Evolutionary conservation across 2,797 vertebrate genomes (phyloP).

Genomic region (Pseudopleuronectes americanus): DNA sequence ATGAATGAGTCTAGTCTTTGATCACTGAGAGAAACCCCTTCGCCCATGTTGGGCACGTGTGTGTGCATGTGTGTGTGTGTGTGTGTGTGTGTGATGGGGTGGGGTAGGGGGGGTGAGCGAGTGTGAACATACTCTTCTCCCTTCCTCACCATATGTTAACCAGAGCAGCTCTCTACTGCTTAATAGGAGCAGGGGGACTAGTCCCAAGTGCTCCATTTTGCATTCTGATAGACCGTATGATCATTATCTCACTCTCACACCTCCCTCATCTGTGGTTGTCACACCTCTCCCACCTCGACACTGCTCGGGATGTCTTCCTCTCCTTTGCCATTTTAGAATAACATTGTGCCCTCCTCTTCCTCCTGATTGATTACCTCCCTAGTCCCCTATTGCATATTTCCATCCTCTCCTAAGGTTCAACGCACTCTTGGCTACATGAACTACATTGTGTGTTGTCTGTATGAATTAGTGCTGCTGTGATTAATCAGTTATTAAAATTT

Average conservation of each 20-base stretch:
- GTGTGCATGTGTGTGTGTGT: too few species aligned
- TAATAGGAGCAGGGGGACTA: constrained; percentile 47
- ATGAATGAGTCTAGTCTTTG: constrained; percentile 56
- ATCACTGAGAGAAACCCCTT: constrained; percentile 49
- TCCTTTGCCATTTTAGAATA: constrained; percentile 4
- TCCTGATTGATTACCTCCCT: background rate
- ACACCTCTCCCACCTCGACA: constrained; percentile 14
- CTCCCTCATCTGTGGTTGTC: constrained; percentile 43
- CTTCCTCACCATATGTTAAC: constrained; percentile 58
- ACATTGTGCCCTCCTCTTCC: constrained; percentile 2
- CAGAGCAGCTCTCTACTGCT: constrained; percentile 43
- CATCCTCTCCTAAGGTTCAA: background rate
- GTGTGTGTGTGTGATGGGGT: too few species aligned
- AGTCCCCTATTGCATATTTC: background rate
- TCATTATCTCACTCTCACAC: constrained; percentile 51
- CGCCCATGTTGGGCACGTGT: background rate
- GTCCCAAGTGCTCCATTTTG: constrained; percentile 60
- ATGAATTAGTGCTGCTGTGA: background rate
- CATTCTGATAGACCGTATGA: constrained; percentile 62
- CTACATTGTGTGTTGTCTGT: background rate
- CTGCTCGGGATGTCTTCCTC: constrained; percentile 23
- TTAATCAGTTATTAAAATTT: constrained; percentile 1
- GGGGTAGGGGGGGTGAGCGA: too few species aligned
- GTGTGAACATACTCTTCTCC: background rate
- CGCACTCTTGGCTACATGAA: too few species aligned